Evolutionary conservation across 2,888 invertebrate species (phyloP).

Genomic region (Lasiommata megera): DNA sequence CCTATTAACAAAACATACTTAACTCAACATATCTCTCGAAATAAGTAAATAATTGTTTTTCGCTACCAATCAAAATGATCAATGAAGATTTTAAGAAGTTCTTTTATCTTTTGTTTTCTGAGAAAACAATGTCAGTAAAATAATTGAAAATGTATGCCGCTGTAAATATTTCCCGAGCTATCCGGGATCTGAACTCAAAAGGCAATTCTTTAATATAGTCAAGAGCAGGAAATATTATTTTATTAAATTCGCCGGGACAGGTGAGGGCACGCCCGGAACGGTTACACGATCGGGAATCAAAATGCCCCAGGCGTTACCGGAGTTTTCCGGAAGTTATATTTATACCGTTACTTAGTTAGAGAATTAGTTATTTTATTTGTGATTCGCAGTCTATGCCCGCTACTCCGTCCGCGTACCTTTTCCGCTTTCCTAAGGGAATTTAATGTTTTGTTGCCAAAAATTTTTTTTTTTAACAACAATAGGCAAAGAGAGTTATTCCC

Average conservation of each 20-base stretch:
- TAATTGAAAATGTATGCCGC: background rate
- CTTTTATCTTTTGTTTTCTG: too few relatives aligned
- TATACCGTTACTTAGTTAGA: slow-evolving; percentile 3
- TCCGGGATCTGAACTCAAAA: background rate
- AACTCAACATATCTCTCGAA: too few relatives aligned
- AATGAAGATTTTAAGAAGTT: too few relatives aligned
- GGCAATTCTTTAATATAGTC: slow-evolving; percentile 15
- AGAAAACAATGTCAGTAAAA: too few relatives aligned
- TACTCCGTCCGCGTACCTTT: too few relatives aligned
- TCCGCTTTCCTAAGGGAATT: too few relatives aligned
- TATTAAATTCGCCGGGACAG: slow-evolving; percentile 63
- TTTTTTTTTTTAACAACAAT: too few relatives aligned
- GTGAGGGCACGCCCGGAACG: slow-evolving; percentile 38
- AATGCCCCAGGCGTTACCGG: slow-evolving; percentile 4
- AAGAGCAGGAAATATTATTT: slow-evolving; percentile 24
- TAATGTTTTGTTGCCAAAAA: too few relatives aligned
- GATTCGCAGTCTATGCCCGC: background rate
- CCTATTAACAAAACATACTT: too few relatives aligned
- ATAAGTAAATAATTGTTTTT: too few relatives aligned
- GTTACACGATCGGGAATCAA: slow-evolving; percentile 9
- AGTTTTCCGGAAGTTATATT: slow-evolving; percentile 3
- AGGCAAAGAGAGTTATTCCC: too few relatives aligned
- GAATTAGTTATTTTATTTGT: background rate
- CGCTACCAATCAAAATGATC: too few relatives aligned
- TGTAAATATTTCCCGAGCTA: background rate